Evolutionary conservation across 2,888 invertebrate species (phyloP).

Genomic region (Atrina japonica): DNA sequence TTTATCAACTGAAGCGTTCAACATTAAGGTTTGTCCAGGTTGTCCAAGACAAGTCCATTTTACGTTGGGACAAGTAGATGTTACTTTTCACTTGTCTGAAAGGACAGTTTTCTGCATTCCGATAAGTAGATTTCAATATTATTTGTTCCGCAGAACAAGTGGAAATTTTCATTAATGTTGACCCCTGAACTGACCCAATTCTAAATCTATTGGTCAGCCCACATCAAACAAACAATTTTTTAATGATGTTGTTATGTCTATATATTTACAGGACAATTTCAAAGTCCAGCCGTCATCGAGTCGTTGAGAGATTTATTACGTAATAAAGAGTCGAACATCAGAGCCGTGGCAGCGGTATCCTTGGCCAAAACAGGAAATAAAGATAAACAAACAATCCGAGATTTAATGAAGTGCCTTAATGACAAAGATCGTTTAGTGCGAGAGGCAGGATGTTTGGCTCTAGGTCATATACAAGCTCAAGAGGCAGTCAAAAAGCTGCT

Average conservation of each 20-base stretch:
- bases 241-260: conserved; percentile 21
- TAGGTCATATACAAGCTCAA: conserved; percentile 67
- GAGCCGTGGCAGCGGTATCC: conserved; percentile 72
- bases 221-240: too few relatives aligned
- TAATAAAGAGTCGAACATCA: conserved; percentile 67
- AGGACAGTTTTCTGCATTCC: too few relatives aligned
- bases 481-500: conserved; percentile 66
- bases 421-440: conserved; percentile 72
- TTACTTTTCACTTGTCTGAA: too few relatives aligned
- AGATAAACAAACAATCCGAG: conserved; percentile 54
- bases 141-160: too few relatives aligned
- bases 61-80: too few relatives aligned
- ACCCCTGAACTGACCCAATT: too few relatives aligned
- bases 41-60: too few relatives aligned
- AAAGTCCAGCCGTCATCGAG: conserved; percentile 67
- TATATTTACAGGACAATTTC: conserved; percentile 63
- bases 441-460: conserved; percentile 72
- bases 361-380: conserved; percentile 66
- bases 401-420: conserved; percentile 58
- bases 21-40: too few relatives aligned
- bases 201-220: too few relatives aligned
- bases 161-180: too few relatives aligned
- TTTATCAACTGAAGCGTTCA: too few relatives aligned
- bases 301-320: conserved; percentile 66
- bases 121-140: too few relatives aligned